Evolutionary conservation across 2,888 invertebrate genomes (phyloP).

Genomic region (Philhelius pedissequus): DNA sequence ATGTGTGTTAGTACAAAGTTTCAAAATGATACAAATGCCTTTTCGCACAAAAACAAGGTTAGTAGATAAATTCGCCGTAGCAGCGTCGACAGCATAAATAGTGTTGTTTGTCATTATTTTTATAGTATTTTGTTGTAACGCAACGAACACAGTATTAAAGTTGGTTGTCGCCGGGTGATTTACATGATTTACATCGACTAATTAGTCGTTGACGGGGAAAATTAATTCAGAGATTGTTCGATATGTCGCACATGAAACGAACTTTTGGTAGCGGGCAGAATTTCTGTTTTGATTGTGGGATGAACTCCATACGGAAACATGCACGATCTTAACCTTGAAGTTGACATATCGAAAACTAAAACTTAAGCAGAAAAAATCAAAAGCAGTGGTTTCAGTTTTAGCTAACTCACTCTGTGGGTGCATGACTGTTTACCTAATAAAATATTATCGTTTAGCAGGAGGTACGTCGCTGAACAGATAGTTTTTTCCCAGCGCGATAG

Average conservation of each 20-base stretch:
- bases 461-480: no score
- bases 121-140: background rate
- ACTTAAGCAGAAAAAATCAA: no score
- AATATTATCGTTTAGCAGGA: no score
- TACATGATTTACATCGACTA: constrained; percentile 67
- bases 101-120: constrained; percentile 2
- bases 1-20: background rate
- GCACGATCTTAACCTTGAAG: constrained; percentile 31
- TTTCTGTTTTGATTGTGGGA: constrained; percentile 28
- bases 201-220: constrained; percentile 66
- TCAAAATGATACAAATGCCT: constrained; percentile 5
- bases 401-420: no score
- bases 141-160: background rate
- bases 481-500: no score
- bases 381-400: no score
- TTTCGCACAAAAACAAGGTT: constrained; percentile 7
- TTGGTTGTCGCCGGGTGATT: constrained; percentile 43
- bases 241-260: constrained; percentile 30
- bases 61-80: constrained; percentile 23
- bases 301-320: constrained; percentile 42
- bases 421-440: no score
- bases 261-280: constrained; percentile 38
- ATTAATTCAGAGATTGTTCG: constrained; percentile 60
- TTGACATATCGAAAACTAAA: no score
- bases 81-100: background rate